These are phyloP conservation scores for Anser brachyrhynchus DNA, from an alignment of 2,113 vertebrate species.

Conservation along the genomic window DNA sequence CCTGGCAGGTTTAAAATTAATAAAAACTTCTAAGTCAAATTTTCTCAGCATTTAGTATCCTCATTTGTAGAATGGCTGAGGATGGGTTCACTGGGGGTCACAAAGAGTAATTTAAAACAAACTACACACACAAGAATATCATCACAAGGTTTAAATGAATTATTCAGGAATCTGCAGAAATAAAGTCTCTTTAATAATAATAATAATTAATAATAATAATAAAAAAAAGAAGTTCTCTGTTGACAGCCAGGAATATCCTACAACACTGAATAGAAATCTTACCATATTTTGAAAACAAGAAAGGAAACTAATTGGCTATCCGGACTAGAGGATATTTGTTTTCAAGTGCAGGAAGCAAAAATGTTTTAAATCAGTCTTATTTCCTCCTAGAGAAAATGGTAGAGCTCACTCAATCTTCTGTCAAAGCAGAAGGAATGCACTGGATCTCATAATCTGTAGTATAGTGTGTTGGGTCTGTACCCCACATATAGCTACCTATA, in stretches of 20 bases:
- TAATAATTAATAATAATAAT: neutral
- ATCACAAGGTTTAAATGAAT: neutral
- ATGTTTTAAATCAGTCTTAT: accelerated
- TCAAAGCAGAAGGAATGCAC: neutral
- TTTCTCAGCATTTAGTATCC: neutral
- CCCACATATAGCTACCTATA: neutral
- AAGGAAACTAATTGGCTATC: neutral
- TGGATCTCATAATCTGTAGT: neutral
- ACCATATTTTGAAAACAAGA: neutral
- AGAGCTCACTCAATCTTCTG: neutral
- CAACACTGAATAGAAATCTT: neutral
- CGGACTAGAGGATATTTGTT: neutral
- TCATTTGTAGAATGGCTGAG: neutral
- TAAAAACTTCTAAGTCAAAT: neutral
- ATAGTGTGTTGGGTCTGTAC: too few relatives aligned
- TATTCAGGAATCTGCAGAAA: neutral
- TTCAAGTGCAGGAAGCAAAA: neutral
- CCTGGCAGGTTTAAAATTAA: neutral
- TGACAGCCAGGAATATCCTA: neutral
- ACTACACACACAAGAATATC: accelerated
- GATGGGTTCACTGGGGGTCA: neutral
- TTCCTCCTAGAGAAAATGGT: neutral
- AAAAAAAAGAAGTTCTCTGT: neutral
- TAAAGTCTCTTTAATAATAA: neutral
- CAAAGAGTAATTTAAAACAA: neutral